phyloP scores from a whole-genome alignment of 2,888 invertebrate species.

The Argynnis bischoffii region DNA sequence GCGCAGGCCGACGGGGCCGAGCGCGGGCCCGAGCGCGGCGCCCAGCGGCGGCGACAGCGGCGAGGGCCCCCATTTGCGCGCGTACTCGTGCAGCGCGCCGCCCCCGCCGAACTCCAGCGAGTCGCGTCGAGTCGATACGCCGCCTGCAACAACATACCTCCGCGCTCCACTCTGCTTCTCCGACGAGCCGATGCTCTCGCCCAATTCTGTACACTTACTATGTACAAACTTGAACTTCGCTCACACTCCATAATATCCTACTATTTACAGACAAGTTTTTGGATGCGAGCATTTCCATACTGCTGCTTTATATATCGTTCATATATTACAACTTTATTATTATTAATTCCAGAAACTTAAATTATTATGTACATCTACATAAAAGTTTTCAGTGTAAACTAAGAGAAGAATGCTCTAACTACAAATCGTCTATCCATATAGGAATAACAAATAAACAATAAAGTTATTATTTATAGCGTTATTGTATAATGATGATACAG shows the following conservation, averaged over 20 bases:
- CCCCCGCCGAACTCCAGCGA: constrained; percentile 82
- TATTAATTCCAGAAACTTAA: background rate
- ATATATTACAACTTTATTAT: background rate
- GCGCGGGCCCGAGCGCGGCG: constrained; percentile 84
- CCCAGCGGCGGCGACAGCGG: constrained; percentile 88
- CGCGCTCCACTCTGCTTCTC: constrained; percentile 43
- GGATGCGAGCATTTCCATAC: background rate
- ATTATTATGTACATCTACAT: background rate
- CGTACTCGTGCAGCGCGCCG: constrained; percentile 76
- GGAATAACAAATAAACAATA: too few relatives aligned
- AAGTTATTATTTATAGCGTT: too few relatives aligned
- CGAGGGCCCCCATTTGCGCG: constrained; percentile 83
- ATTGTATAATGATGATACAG: too few relatives aligned
- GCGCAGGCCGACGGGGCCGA: constrained; percentile 85
- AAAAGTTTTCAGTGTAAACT: background rate
- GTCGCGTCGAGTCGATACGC: constrained; percentile 69
- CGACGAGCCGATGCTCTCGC: constrained; percentile 16
- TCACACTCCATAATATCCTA: constrained; percentile 8
- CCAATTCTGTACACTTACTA: constrained; percentile 38
- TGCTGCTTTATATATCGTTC: background rate
- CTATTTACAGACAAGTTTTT: constrained; percentile 26
- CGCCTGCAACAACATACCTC: constrained; percentile 61
- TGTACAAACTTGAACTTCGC: constrained; percentile 38
- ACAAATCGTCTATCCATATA: too few relatives aligned
- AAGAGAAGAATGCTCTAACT: too few relatives aligned